Conservation (phyloP, 2,113 vertebrate genomes). For the Rhombomys opimus region DNA sequence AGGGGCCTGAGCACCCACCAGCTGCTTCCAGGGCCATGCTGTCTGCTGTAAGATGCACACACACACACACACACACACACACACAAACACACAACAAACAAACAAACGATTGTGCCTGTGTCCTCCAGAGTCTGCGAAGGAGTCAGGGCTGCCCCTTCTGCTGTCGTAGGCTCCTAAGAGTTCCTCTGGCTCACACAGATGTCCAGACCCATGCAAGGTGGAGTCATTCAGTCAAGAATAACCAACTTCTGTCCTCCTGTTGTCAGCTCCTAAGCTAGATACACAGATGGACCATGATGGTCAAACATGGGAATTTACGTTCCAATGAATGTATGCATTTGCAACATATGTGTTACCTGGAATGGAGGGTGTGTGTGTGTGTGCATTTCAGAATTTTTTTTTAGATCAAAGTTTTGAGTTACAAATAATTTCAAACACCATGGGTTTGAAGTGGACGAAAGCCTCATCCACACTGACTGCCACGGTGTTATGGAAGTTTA, state of each 20-base stretch:
- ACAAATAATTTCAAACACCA: slow-evolving; percentile 38
- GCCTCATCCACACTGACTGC: neutral
- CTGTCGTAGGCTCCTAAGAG: neutral
- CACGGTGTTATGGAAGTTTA: neutral
- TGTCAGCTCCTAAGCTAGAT: neutral
- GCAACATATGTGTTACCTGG: neutral
- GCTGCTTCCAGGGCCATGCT: neutral
- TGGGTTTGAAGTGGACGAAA: neutral
- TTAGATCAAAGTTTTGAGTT: neutral
- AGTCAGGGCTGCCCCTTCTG: neutral
- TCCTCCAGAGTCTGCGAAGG: neutral
- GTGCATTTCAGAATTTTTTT: neutral
- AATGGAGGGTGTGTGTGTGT: neutral
- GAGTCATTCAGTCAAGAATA: neutral
- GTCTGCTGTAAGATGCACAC: neutral
- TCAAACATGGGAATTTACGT: neutral
- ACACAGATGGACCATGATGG: neutral
- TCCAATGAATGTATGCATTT: neutral
- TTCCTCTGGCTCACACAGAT: neutral
- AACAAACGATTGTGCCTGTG: neutral
- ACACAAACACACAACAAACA: no score
- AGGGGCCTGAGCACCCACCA: fast-evolving
- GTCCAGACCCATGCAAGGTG: neutral
- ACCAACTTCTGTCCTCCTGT: neutral
- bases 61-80: no score